phyloP scores from a whole-genome alignment of 37 sponge, comb jelly and placozoan genomes.

The Beroe ovata region DNA sequence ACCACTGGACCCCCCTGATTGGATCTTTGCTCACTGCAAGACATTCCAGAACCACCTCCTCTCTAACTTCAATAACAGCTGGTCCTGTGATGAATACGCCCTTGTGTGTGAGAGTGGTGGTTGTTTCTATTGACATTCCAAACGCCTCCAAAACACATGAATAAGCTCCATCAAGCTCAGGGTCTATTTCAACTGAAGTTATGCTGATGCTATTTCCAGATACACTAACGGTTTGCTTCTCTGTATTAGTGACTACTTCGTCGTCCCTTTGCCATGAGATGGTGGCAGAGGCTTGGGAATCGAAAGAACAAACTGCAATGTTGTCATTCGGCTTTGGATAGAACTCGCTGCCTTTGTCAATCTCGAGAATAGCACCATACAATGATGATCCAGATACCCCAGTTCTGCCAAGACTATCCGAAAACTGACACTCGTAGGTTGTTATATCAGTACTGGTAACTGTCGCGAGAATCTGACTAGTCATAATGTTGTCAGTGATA shows the following conservation, averaged over 20 bases:
- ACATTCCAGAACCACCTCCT: not conserved
- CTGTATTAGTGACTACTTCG: not conserved
- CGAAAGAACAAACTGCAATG: not conserved
- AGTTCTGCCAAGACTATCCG: not conserved
- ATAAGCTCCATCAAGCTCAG: constrained; percentile 14
- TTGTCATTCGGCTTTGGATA: not conserved
- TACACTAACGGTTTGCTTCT: not conserved
- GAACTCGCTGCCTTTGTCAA: constrained; percentile 11
- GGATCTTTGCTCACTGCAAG: not conserved
- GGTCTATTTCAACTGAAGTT: constrained; percentile 23
- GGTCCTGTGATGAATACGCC: not conserved
- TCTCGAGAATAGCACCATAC: constrained; percentile 11
- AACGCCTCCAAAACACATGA: not conserved
- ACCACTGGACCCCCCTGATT: not conserved
- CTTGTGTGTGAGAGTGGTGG: not conserved
- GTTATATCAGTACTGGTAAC: not conserved
- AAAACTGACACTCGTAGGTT: constrained; percentile 8
- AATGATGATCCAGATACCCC: not conserved
- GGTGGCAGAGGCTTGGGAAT: not conserved
- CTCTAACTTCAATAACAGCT: not conserved
- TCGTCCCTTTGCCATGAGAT: not conserved
- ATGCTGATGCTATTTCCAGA: not conserved
- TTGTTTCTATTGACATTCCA: not conserved
- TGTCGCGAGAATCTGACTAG: not conserved
- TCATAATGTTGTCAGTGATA: not conserved